Evolutionary conservation across 2,888 invertebrate genomes (phyloP).

Genomic region (Unio delphinus): DNA sequence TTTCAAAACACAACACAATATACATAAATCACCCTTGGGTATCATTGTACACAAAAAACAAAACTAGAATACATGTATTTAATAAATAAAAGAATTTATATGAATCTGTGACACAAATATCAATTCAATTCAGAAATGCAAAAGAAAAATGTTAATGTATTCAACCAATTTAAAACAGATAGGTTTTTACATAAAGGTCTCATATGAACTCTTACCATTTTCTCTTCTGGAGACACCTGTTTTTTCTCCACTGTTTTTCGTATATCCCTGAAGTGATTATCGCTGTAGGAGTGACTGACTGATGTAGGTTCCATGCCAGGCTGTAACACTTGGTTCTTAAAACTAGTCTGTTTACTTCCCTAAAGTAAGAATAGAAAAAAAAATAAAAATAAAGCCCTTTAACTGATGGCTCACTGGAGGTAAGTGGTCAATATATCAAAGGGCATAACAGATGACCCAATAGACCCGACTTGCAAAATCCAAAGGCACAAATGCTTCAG

Average conservation of each 20-base stretch:
- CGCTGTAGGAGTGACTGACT: background rate
- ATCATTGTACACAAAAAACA: no score
- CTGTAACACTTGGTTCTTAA: slow-evolving; percentile 3
- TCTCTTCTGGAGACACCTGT: slow-evolving; percentile 36
- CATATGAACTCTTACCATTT: slow-evolving; percentile 24
- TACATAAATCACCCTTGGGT: no score
- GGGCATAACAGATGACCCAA: no score
- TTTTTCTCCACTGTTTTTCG: slow-evolving; percentile 33
- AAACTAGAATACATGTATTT: no score
- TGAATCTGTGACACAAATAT: no score
- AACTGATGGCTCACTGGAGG: background rate
- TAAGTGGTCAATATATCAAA: no score
- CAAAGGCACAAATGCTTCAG: no score
- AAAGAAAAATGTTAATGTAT: no score
- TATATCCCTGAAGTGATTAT: slow-evolving; percentile 24
- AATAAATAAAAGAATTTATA: no score
- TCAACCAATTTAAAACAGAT: background rate
- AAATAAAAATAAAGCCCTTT: background rate
- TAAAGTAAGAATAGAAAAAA: background rate
- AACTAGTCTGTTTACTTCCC: slow-evolving; percentile 1
- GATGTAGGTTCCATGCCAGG: background rate
- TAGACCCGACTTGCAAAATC: no score
- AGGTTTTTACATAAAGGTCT: background rate
- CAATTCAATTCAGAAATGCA: no score
- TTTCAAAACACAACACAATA: no score